phyloP scores from a whole-genome alignment of 2,797 vertebrate species.

The Coccyzus lansbergi region DNA sequence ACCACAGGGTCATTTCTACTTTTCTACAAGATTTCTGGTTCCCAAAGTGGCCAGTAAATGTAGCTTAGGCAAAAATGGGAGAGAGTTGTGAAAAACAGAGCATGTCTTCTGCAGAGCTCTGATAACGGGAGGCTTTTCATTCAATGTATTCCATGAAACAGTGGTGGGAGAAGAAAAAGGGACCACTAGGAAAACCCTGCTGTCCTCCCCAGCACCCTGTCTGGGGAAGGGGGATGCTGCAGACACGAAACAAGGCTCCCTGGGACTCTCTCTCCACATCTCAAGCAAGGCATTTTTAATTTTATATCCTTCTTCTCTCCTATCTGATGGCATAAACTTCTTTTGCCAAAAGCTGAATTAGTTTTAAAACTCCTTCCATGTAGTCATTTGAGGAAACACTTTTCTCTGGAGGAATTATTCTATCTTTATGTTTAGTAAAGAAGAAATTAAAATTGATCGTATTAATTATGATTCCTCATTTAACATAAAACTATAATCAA shows the following conservation, averaged over 20 bases:
- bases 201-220: accelerated
- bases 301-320: background rate
- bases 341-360: background rate
- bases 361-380: background rate
- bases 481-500: conserved; percentile 43
- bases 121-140: background rate
- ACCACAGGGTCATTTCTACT: background rate
- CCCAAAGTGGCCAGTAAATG: background rate
- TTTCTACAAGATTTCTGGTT: background rate
- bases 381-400: background rate
- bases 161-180: background rate
- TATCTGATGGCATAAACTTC: background rate
- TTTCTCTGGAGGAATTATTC: conserved; percentile 12
- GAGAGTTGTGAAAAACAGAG: background rate
- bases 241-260: background rate
- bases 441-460: background rate
- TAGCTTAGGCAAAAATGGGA: background rate
- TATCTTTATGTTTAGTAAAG: background rate
- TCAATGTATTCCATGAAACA: background rate
- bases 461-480: conserved; percentile 24
- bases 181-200: accelerated
- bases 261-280: background rate
- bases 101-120: background rate
- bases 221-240: background rate
- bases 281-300: background rate